Conservation (phyloP, 1,140 invertebrate species). For the Papilio aristodemus region DNA sequence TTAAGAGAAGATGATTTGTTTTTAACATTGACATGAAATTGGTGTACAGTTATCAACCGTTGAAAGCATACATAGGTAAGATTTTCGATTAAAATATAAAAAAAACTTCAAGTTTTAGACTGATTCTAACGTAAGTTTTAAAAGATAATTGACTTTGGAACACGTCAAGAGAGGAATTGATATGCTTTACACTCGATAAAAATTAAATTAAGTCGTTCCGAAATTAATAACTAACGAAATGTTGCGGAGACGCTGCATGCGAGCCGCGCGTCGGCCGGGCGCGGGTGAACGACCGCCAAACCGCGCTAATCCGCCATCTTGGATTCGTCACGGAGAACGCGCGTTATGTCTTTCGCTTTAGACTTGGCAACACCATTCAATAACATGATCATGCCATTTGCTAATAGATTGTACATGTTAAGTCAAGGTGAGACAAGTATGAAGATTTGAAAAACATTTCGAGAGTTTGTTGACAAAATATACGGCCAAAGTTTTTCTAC, state of each 20-base stretch:
- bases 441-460: constrained; percentile 10
- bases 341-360: constrained; percentile 67
- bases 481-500: neutral
- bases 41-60: neutral
- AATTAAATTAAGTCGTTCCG: constrained; percentile 29
- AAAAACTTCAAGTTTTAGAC: neutral
- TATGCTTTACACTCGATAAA: constrained; percentile 26
- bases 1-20: neutral
- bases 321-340: constrained; percentile 74
- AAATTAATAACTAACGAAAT: constrained; percentile 45
- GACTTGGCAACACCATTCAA: constrained; percentile 48
- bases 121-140: neutral
- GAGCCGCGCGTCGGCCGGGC: constrained; percentile 57
- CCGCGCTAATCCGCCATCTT: constrained; percentile 72
- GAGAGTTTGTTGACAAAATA: constrained; percentile 21
- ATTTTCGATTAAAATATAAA: neutral
- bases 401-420: constrained; percentile 24
- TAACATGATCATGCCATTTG: constrained; percentile 40
- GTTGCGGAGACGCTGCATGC: constrained; percentile 53
- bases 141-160: constrained; percentile 12
- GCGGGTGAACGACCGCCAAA: constrained; percentile 75
- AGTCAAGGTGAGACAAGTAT: constrained; percentile 23
- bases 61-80: neutral
- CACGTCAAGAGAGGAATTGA: constrained; percentile 3
- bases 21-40: neutral